These are phyloP conservation scores for Syrmaticus mikado DNA, from an alignment of 2,113 vertebrate species.

Conservation along the genomic window DNA sequence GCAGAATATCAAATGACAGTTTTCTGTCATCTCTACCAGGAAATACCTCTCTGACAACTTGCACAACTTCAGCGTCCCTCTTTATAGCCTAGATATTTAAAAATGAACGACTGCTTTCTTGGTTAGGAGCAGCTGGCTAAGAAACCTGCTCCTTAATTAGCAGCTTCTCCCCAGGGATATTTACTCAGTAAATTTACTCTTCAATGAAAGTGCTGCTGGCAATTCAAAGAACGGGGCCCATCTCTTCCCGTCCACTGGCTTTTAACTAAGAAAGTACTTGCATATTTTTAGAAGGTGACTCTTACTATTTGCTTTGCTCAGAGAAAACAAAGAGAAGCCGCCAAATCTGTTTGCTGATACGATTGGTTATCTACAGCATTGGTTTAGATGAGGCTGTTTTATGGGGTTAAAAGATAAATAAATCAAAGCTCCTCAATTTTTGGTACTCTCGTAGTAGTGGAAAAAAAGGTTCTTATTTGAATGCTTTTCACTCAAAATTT, in stretches of 20 bases:
- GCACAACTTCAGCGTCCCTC: background rate
- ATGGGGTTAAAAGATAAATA: background rate
- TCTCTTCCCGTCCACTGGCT: background rate
- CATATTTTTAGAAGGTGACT: background rate
- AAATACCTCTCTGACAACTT: conserved; percentile 29
- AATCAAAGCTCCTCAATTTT: background rate
- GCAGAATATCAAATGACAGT: background rate
- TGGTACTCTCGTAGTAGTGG: background rate
- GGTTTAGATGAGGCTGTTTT: background rate
- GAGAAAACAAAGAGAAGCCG: background rate
- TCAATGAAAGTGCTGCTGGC: conserved; percentile 48
- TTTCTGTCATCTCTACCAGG: background rate
- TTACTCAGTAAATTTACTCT: conserved; percentile 69
- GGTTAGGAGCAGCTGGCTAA: conserved; percentile 65
- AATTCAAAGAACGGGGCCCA: conserved; percentile 43
- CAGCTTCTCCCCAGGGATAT: conserved; percentile 57
- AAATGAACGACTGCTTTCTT: conserved; percentile 33
- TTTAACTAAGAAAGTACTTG: conserved; percentile 10
- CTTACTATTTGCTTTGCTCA: background rate
- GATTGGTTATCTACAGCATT: background rate
- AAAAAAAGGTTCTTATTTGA: background rate
- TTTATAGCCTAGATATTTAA: conserved; percentile 49
- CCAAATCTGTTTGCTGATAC: background rate
- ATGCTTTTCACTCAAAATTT: background rate
- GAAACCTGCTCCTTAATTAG: conserved; percentile 74